phyloP scores from a whole-genome alignment of 2,888 invertebrate genomes.

The Ethmia dodecea region DNA sequence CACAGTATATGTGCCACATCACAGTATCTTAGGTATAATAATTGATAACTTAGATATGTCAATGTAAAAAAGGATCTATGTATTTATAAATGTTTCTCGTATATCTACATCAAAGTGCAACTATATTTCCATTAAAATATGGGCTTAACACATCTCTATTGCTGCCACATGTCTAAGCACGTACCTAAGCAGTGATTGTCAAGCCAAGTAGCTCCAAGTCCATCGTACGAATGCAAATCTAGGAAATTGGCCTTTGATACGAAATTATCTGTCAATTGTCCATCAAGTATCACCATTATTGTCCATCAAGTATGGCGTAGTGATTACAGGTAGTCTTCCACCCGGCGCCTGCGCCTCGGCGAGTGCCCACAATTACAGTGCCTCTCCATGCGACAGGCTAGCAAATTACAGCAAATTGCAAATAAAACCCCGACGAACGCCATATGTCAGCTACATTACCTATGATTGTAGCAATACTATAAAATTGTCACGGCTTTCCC shows the following conservation, averaged over 20 bases:
- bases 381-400: conserved; percentile 13
- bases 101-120: too few relatives aligned
- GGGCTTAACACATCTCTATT: too few relatives aligned
- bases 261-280: conserved; percentile 13
- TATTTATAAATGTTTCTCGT: too few relatives aligned
- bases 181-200: too few relatives aligned
- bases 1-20: too few relatives aligned
- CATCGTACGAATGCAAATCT: conserved; percentile 6
- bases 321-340: conserved; percentile 15
- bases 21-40: too few relatives aligned
- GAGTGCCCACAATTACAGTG: conserved; percentile 13
- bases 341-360: conserved; percentile 5
- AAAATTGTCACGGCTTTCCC: conserved; percentile 32
- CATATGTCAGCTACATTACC: conserved; percentile 20
- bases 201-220: neutral
- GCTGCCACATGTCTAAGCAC: too few relatives aligned
- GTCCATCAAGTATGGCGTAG: conserved; percentile 13
- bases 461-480: conserved; percentile 23
- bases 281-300: conserved; percentile 10
- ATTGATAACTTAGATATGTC: too few relatives aligned
- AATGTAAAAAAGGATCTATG: too few relatives aligned
- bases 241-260: conserved; percentile 6
- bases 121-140: too few relatives aligned
- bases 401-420: conserved; percentile 33
- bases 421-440: conserved; percentile 22